Percentiles rank a stretch among this genome's conserved stretches.
phyloP scores from a whole-genome alignment of 2,113 vertebrate genomes.

The Paramormyrops kingsleyae region DNA sequence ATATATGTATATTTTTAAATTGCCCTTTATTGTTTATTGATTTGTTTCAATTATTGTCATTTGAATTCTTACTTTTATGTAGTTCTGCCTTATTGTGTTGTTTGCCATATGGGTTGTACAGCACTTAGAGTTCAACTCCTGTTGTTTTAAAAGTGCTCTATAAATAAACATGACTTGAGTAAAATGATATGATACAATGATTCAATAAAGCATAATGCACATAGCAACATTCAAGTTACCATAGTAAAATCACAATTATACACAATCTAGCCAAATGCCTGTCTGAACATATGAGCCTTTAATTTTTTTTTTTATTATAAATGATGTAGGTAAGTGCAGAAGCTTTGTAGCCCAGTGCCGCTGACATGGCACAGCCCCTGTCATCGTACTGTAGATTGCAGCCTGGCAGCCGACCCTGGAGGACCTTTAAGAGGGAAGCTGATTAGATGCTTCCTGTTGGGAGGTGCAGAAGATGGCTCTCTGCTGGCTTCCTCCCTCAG shows the following conservation, averaged over 20 bases:
- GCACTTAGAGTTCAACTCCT: background rate
- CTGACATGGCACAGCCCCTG: background rate
- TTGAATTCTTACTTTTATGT: background rate
- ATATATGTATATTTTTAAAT: too few species aligned
- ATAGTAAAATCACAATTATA: background rate
- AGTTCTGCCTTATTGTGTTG: background rate
- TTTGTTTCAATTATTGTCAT: background rate
- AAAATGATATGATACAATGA: background rate
- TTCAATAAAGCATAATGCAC: background rate
- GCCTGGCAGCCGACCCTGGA: background rate
- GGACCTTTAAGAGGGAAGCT: background rate
- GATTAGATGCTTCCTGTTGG: constrained; percentile 20
- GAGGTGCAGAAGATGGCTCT: constrained; percentile 31
- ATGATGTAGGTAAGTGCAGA: background rate
- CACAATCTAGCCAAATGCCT: background rate
- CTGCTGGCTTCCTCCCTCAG: constrained; percentile 27
- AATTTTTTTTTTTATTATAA: too few species aligned
- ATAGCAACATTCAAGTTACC: background rate
- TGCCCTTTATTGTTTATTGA: background rate
- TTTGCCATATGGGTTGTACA: background rate
- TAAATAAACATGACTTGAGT: background rate
- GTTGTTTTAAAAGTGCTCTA: background rate
- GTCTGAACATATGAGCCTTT: background rate
- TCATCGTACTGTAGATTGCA: background rate
- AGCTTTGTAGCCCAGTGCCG: background rate